These are phyloP conservation scores for Ophion obscuratus DNA, from an alignment of 2,888 invertebrate species.

Conservation along the genomic window DNA sequence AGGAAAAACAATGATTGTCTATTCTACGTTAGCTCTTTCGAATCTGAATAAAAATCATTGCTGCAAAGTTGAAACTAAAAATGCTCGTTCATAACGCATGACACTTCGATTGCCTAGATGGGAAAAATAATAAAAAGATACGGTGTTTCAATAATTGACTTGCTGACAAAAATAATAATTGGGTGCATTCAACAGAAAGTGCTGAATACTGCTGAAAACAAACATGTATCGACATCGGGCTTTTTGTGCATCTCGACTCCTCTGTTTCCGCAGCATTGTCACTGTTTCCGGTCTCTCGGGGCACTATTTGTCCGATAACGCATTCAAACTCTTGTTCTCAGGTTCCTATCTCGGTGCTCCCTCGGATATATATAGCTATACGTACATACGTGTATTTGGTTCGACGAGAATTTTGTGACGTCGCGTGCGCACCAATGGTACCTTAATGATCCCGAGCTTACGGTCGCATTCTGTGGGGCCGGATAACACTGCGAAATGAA, in stretches of 20 bases:
- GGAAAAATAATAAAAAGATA: too few relatives aligned
- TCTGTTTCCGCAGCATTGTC: not conserved
- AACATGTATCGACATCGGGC: not conserved
- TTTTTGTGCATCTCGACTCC: not conserved
- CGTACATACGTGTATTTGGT: not conserved
- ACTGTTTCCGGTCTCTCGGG: slow-evolving; percentile 22
- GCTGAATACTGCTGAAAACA: not conserved
- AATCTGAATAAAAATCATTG: not conserved
- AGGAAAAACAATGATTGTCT: not conserved
- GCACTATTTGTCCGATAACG: not conserved
- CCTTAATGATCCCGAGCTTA: slow-evolving; percentile 49
- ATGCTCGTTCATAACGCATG: too few relatives aligned
- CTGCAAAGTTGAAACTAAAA: too few relatives aligned
- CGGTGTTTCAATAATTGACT: too few relatives aligned
- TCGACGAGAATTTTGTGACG: slow-evolving; percentile 23
- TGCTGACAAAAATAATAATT: not conserved
- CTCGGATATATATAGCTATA: slow-evolving; percentile 4
- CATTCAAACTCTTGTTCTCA: slow-evolving; percentile 30
- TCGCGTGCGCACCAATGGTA: slow-evolving; percentile 10
- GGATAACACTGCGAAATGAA: slow-evolving; percentile 6
- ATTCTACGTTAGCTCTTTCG: not conserved
- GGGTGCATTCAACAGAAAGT: not conserved
- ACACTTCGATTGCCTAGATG: too few relatives aligned
- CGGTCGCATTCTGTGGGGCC: slow-evolving; percentile 33
- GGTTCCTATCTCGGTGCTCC: slow-evolving; percentile 38